Base-by-base conservation (phyloP, 2,888 invertebrate species). In the Patella caerulea region DNA sequence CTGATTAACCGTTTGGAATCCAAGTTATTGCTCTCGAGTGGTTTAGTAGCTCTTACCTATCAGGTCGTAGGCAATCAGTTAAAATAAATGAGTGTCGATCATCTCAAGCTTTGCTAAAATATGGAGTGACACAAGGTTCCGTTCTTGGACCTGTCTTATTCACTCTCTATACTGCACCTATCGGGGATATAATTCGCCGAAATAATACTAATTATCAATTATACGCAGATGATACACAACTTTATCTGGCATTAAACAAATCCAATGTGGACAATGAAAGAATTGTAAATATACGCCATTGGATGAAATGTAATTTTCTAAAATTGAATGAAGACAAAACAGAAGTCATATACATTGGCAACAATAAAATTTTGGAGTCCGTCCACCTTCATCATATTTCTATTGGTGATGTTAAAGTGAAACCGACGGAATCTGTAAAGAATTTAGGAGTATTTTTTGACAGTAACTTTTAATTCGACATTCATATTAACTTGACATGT, bases 241-340 rank as follows among this genome's bases (percentile, higher is more conserved):
- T 29, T 29, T 29, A 29, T 29, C 29, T 29, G 2, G 29, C 29
- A 72, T 72, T 34, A n/a, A 24, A 72, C 4, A 19, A 34, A 52
- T 29, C 29, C 29, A 29, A 29, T 29, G 29, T 29, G 29, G 29
- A 29, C 29, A 29, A 29, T 29, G 29, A 29, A 29, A 29, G 59
- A 7, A 17, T 24, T 19, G 54, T 34, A 2, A 29, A 73, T n/a
- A 53, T 73, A n/a, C 9, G 73, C 15, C 53, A 53, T n/a, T 55
- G 73, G 73, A 24, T 73, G 73, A 55, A 54, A 53, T 17, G 54
- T 53, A 73, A 73, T 14, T 55, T 24, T 73, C 55, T 73, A 54
- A 55, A 55, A 54, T 15, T 73, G 15, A 73, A 73, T 29, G 55
- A 14, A 19, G 55, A 56, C 54, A 73, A 73, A 55, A 73, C 73